Base-by-base conservation (phyloP, 64 coral and sea anemone species). In the Anthopleura sola region DNA sequence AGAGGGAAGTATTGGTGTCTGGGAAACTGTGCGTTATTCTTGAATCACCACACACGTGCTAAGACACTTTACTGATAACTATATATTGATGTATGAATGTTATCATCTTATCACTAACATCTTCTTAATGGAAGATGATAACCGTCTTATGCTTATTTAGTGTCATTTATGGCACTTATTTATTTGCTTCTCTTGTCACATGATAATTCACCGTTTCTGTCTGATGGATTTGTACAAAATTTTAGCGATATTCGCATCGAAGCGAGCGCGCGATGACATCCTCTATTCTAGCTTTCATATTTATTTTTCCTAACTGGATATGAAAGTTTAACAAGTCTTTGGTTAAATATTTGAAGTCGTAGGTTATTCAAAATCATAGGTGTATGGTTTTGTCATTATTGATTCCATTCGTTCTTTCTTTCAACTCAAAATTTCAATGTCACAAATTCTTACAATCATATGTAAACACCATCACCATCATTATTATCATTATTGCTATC, bases 71-170 rank as follows among this genome's bases (percentile, higher is more conserved):
- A 29, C 26, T 16, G n/a, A 71, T 32, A 71, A 71, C 29, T 71
- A 5, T 34, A 71, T 71, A 71, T 79, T 79, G 76, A 47, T 44
- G 19, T 77, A 48, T 11, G 47, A 62, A 28, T 62, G 58, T 62
- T 62, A 62, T 60, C 18, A 23, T 36, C 37, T 48, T 78, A 78
- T 79, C 76, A 13, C 39, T 24, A 3, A 18, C 36, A 79, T 79
- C 76, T 79, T 48, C 44, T 46, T 46, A 76, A 76, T 76, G 36
- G 36, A 48, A 79, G 15, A 79, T 37, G 20, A 79, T 79, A 71
- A 32, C 12, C 12, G 14, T 32, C 31, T 34, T 34, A 29, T 36
- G 66, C 15, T 71, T 71, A 71, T 71, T 71, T 71, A 32, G 66
- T 71, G 66, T 71, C 66, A 32, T 32, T 34, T 69, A 31, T 71